Evolutionary conservation across 2,113 vertebrate genomes (phyloP), one percentile per base, ranked within the genome.

Genomic region (Pterocles gutturalis): DNA sequence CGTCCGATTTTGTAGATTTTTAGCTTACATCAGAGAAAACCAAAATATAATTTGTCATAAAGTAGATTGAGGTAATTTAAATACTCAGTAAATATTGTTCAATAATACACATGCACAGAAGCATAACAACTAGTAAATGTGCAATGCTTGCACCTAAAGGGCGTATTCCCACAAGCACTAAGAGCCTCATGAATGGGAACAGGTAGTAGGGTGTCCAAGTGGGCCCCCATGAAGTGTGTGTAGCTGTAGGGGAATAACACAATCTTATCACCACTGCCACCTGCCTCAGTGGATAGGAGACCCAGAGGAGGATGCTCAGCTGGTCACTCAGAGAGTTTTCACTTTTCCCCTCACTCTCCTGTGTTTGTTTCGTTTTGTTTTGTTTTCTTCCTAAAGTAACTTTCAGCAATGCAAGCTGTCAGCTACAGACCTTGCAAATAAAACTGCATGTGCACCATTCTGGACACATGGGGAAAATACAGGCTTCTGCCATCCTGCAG

Each of bases 351-450:
- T 48, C 17, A 43, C 29, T 46, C 7, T 60, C 48, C 16, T 13
- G 7, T 6, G 2, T 0, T 3, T 19, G 19, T 3, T 48, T n/a
- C 54, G 2, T 4, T 24, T 28, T 14, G 14, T 18, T 41, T 61
- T 31, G 2, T 41, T 62, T 83, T 69, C 24, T 80, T 80, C 21
- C 36, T 36, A 22, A 48, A 15, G 20, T 34, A 69, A 24, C n/a
- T 73, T 78, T 25, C n/a, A 25, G 19, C 24, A 17, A 61, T 41
- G 21, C 41, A 61, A 70, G 18, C 13, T 2, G 24, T 53, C 60
- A 84, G 51, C 38, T 89, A 45, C 60, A 81, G 49, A 61, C 28
- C 15, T 38, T 87, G 29, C 18, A 73, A 78, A 54, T 31, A 78
- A 49, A 77, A 29, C 31, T 78, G 61, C 25, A 9, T 2, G 7